phyloP scores from a whole-genome alignment of 2,797 vertebrate genomes.

The Trematomus bernacchii region DNA sequence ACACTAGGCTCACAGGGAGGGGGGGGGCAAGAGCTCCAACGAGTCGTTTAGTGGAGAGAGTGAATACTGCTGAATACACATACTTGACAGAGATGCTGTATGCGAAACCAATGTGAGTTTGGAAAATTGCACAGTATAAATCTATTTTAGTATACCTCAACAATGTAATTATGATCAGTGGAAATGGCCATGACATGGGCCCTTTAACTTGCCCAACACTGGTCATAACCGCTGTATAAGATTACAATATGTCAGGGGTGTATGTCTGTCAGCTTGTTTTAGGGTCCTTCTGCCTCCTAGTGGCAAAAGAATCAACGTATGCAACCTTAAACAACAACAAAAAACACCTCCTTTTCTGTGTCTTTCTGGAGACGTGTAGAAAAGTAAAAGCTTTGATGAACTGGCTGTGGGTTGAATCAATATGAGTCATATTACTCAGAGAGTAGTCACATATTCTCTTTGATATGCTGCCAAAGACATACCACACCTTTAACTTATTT shows the following conservation, averaged over 20 bases:
- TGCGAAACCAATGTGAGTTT: no score
- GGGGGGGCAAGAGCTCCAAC: no score
- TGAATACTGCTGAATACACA: no score
- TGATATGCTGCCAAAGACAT: neutral
- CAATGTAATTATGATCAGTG: no score
- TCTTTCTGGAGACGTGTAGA: neutral
- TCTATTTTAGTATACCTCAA: no score
- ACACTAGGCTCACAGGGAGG: no score
- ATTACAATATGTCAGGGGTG: neutral
- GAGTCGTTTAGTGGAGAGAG: no score
- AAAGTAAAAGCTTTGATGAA: neutral
- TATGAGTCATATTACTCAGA: neutral
- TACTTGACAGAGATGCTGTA: no score
- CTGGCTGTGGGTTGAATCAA: neutral
- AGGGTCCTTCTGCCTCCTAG: neutral
- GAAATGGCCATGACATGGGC: no score
- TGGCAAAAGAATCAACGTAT: neutral
- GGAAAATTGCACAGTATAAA: no score
- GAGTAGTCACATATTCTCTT: neutral
- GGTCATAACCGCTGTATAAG: neutral
- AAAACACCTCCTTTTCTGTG: neutral
- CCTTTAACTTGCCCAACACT: neutral
- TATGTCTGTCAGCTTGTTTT: neutral
- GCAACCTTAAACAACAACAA: neutral
- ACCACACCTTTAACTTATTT: conserved; percentile 6